Conservation (phyloP, 2,113 vertebrate genomes). For the Cryptomyrus ogoouensis region DNA sequence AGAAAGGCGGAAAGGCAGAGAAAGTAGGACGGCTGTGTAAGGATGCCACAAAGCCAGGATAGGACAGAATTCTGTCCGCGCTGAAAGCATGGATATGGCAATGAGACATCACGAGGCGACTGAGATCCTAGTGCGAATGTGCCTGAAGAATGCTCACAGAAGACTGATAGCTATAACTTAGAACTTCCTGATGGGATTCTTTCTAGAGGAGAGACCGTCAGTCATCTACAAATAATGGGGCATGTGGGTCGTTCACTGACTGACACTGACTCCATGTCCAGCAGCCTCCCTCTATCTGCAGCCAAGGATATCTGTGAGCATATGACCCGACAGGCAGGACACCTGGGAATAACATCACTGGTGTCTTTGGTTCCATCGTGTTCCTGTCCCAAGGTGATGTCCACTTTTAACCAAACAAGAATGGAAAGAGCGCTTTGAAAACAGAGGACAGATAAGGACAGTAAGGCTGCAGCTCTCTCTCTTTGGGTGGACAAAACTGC, state of each 20-base stretch:
- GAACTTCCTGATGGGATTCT: not conserved
- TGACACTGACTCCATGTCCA: not conserved
- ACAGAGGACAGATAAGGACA: not conserved
- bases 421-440: not conserved
- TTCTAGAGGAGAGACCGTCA: not conserved
- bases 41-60: not conserved
- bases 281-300: not conserved
- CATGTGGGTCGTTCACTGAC: not conserved
- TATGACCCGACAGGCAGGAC: not conserved
- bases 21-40: not conserved
- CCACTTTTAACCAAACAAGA: conserved; percentile 38
- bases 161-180: not conserved
- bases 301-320: not conserved
- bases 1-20: conserved; percentile 20
- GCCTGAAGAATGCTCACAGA: not conserved
- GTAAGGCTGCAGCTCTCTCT: not conserved
- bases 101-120: not conserved
- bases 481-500: not conserved
- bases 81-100: not conserved
- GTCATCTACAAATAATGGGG: not conserved
- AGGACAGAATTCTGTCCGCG: conserved; percentile 15
- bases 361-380: conserved; percentile 52
- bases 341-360: conserved; percentile 41
- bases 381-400: conserved; percentile 46
- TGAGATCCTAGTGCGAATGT: not conserved